Evolutionary conservation across 2,113 vertebrate species (phyloP).

Genomic region (Cynopterus brachyotis): DNA sequence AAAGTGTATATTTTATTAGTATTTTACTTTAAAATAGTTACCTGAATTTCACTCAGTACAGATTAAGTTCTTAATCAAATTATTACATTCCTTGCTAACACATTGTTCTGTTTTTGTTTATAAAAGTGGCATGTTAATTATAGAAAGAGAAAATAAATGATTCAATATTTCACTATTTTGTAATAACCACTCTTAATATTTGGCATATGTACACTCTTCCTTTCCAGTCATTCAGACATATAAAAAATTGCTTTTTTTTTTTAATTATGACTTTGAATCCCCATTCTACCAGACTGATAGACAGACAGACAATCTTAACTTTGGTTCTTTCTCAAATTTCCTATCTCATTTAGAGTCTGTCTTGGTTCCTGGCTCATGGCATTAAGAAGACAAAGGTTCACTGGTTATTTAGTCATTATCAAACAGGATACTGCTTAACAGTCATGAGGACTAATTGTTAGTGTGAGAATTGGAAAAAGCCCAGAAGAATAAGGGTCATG

Average conservation of each 20-base stretch:
- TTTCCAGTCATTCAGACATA: neutral
- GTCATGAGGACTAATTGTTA: neutral
- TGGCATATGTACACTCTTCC: neutral
- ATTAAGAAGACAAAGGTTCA: neutral
- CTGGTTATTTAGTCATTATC: neutral
- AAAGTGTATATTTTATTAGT: neutral
- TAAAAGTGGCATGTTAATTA: neutral
- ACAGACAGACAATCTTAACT: neutral
- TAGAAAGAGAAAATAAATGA: neutral
- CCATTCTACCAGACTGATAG: neutral
- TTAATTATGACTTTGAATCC: neutral
- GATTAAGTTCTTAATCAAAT: neutral
- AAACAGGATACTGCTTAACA: neutral
- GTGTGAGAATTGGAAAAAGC: neutral
- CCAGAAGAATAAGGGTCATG: neutral
- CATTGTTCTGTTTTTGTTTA: neutral
- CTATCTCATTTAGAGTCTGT: neutral
- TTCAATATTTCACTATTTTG: neutral
- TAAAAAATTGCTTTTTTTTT: neutral
- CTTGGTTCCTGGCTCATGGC: neutral
- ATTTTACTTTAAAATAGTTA: constrained; percentile 25
- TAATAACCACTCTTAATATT: neutral
- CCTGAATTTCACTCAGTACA: neutral
- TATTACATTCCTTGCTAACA: neutral
- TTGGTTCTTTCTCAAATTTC: neutral